These are phyloP conservation scores for Pitta sordida DNA, from an alignment of 2,113 vertebrate species.

Conservation along the genomic window DNA sequence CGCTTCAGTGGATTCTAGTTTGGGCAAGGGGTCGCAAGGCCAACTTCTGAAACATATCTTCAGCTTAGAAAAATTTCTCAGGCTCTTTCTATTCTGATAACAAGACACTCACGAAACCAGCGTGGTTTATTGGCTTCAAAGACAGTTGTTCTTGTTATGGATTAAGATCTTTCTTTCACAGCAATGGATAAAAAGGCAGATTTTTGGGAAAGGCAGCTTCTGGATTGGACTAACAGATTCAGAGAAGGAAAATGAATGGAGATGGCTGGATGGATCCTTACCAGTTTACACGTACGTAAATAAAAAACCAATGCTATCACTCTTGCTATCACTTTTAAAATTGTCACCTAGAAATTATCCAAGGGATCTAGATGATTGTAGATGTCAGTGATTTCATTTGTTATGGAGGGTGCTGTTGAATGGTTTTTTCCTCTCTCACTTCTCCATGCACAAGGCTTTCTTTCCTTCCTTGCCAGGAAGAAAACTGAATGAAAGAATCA, in stretches of 20 bases:
- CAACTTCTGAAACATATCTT: not conserved
- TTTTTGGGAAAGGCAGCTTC: constrained; percentile 81
- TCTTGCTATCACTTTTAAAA: not conserved
- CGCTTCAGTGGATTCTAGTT: not conserved
- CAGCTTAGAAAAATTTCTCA: not conserved
- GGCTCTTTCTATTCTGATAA: not conserved
- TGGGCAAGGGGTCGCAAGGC: not conserved
- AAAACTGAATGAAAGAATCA: constrained; percentile 19
- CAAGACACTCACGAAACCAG: not conserved
- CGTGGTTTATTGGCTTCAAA: not conserved
- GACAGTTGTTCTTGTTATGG: not conserved
- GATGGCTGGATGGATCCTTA: constrained; percentile 86
- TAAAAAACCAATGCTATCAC: not conserved
- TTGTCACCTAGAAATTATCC: not conserved
- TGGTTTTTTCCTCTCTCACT: not conserved
- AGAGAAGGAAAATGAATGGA: constrained; percentile 84
- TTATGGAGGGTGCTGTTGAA: not conserved
- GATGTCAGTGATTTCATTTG: not conserved
- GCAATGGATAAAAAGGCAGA: constrained; percentile 89
- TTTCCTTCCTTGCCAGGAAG: constrained; percentile 23
- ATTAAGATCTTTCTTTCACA: constrained; percentile 59
- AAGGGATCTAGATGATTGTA: not conserved
- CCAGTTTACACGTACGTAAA: constrained; percentile 85
- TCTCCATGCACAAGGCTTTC: not conserved
- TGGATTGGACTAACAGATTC: constrained; percentile 92